These are phyloP conservation scores for Scortum barcoo DNA, from an alignment of 2,113 vertebrate genomes.

Conservation along the genomic window DNA sequence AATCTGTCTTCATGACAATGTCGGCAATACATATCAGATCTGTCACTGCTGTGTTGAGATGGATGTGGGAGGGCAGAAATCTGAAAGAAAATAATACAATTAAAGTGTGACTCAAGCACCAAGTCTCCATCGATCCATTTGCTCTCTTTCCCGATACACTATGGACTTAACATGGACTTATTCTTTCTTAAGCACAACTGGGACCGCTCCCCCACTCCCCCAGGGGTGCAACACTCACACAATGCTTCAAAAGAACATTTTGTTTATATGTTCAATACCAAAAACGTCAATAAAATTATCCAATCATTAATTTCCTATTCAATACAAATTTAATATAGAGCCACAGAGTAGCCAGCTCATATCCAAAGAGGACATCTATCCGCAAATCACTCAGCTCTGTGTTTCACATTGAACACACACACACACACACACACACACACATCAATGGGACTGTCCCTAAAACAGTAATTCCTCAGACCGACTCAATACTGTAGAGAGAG, in stretches of 20 bases:
- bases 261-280: conserved; percentile 83
- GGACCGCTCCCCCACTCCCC: conserved; percentile 58
- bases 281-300: conserved; percentile 81
- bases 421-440: conserved; percentile 41
- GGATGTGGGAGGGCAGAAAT: conserved; percentile 73
- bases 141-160: conserved; percentile 75
- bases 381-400: conserved; percentile 64
- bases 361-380: conserved; percentile 80
- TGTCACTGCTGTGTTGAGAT: conserved; percentile 68
- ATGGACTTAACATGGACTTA: conserved; percentile 81
- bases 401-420: conserved; percentile 26
- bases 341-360: conserved; percentile 79
- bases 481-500: conserved; percentile 68
- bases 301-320: conserved; percentile 81
- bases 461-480: conserved; percentile 72
- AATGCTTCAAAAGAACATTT: conserved; percentile 83
- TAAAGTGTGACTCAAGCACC: conserved; percentile 72
- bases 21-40: conserved; percentile 77
- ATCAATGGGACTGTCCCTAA: conserved; percentile 78
- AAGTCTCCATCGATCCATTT: conserved; percentile 70
- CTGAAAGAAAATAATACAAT: conserved; percentile 77
- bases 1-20: conserved; percentile 74
- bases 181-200: conserved; percentile 81
- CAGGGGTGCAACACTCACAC: conserved; percentile 64
- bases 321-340: conserved; percentile 81